These are phyloP conservation scores for Phylloscopus collybita DNA, from an alignment of 2,797 vertebrate species.

Conservation along the genomic window DNA sequence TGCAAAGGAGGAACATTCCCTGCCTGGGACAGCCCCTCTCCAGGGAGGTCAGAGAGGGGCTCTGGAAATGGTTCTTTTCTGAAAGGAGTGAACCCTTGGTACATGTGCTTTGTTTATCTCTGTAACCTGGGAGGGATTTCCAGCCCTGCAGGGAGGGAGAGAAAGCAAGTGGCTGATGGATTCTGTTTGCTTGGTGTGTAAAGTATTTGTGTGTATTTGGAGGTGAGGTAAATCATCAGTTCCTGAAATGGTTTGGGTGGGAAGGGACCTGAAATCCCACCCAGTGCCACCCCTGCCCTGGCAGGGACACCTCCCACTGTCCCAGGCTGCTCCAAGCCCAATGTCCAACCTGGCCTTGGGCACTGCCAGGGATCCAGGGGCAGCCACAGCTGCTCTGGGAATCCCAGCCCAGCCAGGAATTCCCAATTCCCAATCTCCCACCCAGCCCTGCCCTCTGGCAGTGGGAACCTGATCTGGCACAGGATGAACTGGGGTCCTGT, in stretches of 20 bases:
- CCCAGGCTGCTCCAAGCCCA: neutral
- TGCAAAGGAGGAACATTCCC: neutral
- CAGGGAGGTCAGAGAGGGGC: neutral
- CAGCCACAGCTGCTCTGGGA: neutral
- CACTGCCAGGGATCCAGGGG: neutral
- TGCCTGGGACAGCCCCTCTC: neutral
- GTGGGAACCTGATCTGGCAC: neutral
- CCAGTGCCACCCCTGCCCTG: neutral
- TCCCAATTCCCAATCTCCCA: neutral
- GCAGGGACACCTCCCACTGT: neutral
- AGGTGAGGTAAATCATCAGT: neutral
- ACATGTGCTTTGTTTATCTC: neutral
- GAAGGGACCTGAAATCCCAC: rapidly evolving
- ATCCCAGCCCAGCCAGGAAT: neutral
- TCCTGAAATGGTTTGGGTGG: neutral
- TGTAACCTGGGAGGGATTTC: neutral
- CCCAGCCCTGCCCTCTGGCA: neutral
- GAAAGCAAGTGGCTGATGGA: neutral
- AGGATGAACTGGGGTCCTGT: neutral
- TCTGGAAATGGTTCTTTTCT: neutral
- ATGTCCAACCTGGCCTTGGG: neutral
- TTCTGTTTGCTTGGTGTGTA: neutral
- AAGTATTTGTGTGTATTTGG: neutral
- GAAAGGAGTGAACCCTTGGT: neutral
- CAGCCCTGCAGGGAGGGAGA: neutral